Evolutionary conservation across 2,888 invertebrate species (phyloP), one percentile per base, ranked within the genome.

Genomic region (Mesorhabditis belari): DNA sequence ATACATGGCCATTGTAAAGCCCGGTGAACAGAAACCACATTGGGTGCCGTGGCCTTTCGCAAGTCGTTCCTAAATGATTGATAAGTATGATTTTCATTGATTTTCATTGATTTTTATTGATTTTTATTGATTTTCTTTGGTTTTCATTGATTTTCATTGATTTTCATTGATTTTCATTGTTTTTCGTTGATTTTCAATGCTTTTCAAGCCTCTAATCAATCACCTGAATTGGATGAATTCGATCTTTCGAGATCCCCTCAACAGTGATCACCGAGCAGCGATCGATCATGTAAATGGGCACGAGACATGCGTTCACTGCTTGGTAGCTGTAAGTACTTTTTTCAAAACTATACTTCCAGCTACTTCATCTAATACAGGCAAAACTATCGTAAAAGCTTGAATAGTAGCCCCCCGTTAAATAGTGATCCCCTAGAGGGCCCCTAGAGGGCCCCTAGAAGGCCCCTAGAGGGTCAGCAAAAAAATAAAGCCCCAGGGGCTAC

Each of bases 11-110:
- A 74, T 74, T 0, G 71, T 67, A 35, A 71, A 74, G 6, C 94
- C 94, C 0, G 93, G 92, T 0, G 92, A 92, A 77, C 92, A 93
- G 81, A 91, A 92, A 1, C 93, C 93, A 81, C 74, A 74, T 52
- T 72, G 72, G 17, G 67, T 57, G 3, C 65, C 71, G 35, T 74
- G 71, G 19, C 68, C 70, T 44, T 62, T 62, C 17, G 66, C 66
- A 50, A 71, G 55, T 55, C 71, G 49, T 26, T 70, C 69, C 35
- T 35, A 35, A 35, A 35, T 35, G 17, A 35, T 17, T 17, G n/a
- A n/a, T n/a, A n/a, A n/a, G n/a, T n/a, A n/a, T n/a, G n/a, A n/a
- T n/a, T n/a, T n/a, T n/a, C n/a, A n/a, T n/a, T n/a, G n/a, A n/a
- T n/a, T n/a, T n/a, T n/a, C n/a, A n/a, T n/a, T n/a, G n/a, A n/a